Evolutionary conservation across 2,797 vertebrate species (phyloP).

Genomic region (Xiphophorus birchmanni): DNA sequence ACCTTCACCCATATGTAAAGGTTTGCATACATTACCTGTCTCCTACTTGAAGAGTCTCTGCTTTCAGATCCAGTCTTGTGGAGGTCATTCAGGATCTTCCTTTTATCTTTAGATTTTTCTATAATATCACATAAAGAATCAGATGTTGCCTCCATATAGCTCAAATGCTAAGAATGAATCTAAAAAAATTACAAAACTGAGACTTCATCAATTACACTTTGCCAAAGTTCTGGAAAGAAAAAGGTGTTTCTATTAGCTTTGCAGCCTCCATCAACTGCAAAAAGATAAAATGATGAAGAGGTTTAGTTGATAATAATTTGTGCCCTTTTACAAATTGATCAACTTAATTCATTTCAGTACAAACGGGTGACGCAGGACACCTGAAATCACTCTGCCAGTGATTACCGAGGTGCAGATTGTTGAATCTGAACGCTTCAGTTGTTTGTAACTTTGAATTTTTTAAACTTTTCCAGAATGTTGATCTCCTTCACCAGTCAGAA

Average conservation of each 20-base stretch:
- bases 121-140: neutral
- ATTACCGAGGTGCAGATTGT: neutral
- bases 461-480: conserved; percentile 79
- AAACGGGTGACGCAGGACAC: neutral
- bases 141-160: neutral
- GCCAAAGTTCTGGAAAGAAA: neutral
- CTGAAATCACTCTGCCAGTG: neutral
- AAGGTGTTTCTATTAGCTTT: neutral
- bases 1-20: neutral
- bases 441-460: neutral
- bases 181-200: neutral
- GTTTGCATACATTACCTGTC: neutral
- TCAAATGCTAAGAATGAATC: neutral
- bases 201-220: neutral
- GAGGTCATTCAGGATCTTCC: neutral
- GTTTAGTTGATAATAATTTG: neutral
- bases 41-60: neutral
- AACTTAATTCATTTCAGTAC: neutral
- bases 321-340: neutral
- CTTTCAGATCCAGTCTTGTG: neutral
- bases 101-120: neutral
- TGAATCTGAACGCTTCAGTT: neutral
- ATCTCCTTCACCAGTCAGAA: conserved; percentile 87
- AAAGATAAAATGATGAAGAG: neutral
- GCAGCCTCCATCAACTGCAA: neutral